Base-by-base conservation (phyloP, 2,113 vertebrate species). In the Catharus minimus region DNA sequence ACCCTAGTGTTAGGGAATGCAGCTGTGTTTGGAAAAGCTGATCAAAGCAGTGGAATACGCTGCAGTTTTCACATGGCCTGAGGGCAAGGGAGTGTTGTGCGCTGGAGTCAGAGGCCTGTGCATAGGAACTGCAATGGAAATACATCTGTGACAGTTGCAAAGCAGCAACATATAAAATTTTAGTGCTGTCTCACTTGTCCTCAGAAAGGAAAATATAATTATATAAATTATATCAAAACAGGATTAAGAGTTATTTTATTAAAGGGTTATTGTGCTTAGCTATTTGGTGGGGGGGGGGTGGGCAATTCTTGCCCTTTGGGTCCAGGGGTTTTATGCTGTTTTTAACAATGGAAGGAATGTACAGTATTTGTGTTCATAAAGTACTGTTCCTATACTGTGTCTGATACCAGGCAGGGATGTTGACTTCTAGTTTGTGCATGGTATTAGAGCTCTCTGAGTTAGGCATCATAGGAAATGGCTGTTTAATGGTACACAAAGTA, bases 201-300 rank as follows among this genome's bases (percentile, higher is more conserved):
- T 84, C 30, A 56, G 50, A 82, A 78, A 67, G 57, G 21, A 86
- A 38, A 75, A 43, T 11, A 12, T 61, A 82, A 33, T 2, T 0
- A 56, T 43, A 1, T 56, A 32, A 62, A 18, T 33, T 39, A 30
- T n/a, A 39, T 67, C 13, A 77, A 50, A 90, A 43, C 15, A 46
- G 22, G 16, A 47, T 58, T 9, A 69, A 57, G 28, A 50, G 19
- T 88, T 66, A 18, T 32, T 69, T 60, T 53, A 60, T 47, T 55
- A 11, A 83, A 66, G n/a, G 24, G 7, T 74, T 67, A 2, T 39
- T 62, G 28, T 32, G 43, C 38, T 38, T 81, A 52, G 16, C 20
- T 66, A 0, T 47, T 60, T n/a, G 5, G 13, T 7, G 20, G 4
- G 4, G 3, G 33, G 33, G 7, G 5, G 4, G 8, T 11, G 28